Evolutionary conservation across 2,888 invertebrate genomes (phyloP), one percentile per base, ranked within the genome.

Genomic region (Sepioteuthis lessoniana): DNA sequence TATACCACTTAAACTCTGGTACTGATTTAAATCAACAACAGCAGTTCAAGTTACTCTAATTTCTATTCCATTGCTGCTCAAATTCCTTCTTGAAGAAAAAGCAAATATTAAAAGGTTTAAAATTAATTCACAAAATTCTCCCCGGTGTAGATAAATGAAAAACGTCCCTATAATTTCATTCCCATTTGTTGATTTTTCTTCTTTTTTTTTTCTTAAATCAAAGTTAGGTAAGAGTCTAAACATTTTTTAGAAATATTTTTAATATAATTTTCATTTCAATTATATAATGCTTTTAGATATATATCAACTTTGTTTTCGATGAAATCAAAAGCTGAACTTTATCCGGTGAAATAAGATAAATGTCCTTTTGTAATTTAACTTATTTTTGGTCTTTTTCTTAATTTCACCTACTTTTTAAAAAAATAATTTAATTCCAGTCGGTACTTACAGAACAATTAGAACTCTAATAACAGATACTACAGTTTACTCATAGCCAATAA

Each of bases 51-150:
- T 76, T n/a, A 16, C n/a, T 16, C 2, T 16, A n/a, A n/a, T 76
- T 76, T n/a, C n/a, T 76, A 2, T 76, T 25, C 16, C n/a, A 76
- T 21, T 76, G 19, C 8, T 76, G 76, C n/a, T 35, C n/a, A 76
- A 76, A 35, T n/a, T 76, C 16, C 2, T 76, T 19, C 19, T 35
- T n/a, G 10, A 35, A 25, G n/a, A n/a, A 7, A 76, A 35, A 76
- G 3, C 3, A 35, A 76, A 76, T n/a, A n/a, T n/a, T 76, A 16
- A 10, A 76, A 76, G n/a, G n/a, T n/a, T 35, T 35, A 16, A 76
- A 76, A 76, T 76, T n/a, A 76, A 76, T 76, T 76, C 76, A 76
- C n/a, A n/a, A 76, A 76, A n/a, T 76, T n/a, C 76, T 76, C 76
- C 76, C 76, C 76, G 76, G 76, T 76, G 76, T 76, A n/a, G 16